Evolutionary conservation across 2,888 invertebrate genomes (phyloP).

Genomic region (Oeneis ivallda): DNA sequence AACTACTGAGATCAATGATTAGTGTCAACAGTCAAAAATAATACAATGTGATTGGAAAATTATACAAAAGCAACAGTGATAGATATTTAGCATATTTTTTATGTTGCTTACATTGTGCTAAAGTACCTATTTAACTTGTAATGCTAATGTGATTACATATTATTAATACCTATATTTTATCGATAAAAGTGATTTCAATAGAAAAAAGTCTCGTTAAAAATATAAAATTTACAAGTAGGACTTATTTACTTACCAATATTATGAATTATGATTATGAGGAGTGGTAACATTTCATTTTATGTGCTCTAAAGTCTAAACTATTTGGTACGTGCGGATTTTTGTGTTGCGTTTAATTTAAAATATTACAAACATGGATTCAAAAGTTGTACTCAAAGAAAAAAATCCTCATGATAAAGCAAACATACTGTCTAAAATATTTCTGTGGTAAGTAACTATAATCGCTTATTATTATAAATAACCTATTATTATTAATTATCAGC

Average conservation of each 20-base stretch:
- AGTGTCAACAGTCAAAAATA: not conserved
- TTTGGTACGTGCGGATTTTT: not conserved
- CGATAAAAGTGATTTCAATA: too few species aligned
- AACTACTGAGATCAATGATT: constrained; percentile 15
- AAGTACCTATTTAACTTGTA: not conserved
- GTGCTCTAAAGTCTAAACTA: not conserved
- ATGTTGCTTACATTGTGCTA: not conserved
- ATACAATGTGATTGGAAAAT: not conserved
- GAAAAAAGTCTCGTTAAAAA: too few species aligned
- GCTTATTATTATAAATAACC: too few species aligned
- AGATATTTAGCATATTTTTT: constrained; percentile 1
- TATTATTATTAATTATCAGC: too few species aligned
- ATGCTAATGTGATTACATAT: not conserved
- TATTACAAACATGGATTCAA: constrained; percentile 80
- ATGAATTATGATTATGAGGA: not conserved
- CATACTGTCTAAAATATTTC: constrained; percentile 81
- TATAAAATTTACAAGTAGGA: too few species aligned
- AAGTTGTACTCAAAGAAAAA: constrained; percentile 81
- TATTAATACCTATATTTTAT: too few species aligned
- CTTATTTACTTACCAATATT: too few species aligned
- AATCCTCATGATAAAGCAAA: constrained; percentile 83
- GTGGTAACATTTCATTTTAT: not conserved
- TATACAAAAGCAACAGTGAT: constrained; percentile 2
- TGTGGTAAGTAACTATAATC: constrained; percentile 79
- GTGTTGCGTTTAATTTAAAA: not conserved